Conservation (phyloP, 2,888 invertebrate species). For the Drosophila mercatorum region DNA sequence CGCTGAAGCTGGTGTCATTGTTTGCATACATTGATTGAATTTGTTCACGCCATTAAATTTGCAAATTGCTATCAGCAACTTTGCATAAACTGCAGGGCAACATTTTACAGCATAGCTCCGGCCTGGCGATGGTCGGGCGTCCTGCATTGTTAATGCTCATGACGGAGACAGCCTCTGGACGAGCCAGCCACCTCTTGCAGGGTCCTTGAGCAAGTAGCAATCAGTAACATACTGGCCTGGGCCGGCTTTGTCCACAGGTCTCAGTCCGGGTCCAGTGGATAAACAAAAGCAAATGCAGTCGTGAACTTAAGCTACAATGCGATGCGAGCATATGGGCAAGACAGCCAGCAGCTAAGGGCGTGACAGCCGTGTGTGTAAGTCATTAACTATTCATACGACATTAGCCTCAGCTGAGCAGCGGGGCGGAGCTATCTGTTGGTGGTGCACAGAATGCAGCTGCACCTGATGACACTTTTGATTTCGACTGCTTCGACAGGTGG, state of each 20-base stretch:
- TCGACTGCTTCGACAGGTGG: constrained; percentile 27
- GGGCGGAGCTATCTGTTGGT: constrained; percentile 27
- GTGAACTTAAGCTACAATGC: constrained; percentile 56
- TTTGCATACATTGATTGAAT: constrained; percentile 83
- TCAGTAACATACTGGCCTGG: constrained; percentile 5
- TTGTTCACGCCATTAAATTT: constrained; percentile 84
- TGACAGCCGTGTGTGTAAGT: constrained; percentile 46
- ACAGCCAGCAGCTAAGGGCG: constrained; percentile 20
- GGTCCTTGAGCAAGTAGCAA: constrained; percentile 33
- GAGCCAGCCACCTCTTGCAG: neutral
- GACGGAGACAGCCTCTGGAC: constrained; percentile 21
- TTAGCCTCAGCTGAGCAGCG: constrained; percentile 27
- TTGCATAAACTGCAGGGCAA: constrained; percentile 82
- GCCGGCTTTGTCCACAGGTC: constrained; percentile 30
- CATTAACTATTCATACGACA: constrained; percentile 75
- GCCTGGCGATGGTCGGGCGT: constrained; percentile 12
- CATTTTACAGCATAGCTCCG: constrained; percentile 63
- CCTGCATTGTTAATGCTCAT: constrained; percentile 63
- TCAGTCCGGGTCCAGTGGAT: constrained; percentile 43
- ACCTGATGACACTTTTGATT: constrained; percentile 77
- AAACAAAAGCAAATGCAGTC: constrained; percentile 59
- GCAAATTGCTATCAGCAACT: constrained; percentile 84
- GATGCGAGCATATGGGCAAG: constrained; percentile 30
- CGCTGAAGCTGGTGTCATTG: constrained; percentile 57
- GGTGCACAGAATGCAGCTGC: constrained; percentile 28